These are phyloP conservation scores for Acanthococcus lagerstroemiae DNA, from an alignment of 2,888 invertebrate species.

Conservation along the genomic window DNA sequence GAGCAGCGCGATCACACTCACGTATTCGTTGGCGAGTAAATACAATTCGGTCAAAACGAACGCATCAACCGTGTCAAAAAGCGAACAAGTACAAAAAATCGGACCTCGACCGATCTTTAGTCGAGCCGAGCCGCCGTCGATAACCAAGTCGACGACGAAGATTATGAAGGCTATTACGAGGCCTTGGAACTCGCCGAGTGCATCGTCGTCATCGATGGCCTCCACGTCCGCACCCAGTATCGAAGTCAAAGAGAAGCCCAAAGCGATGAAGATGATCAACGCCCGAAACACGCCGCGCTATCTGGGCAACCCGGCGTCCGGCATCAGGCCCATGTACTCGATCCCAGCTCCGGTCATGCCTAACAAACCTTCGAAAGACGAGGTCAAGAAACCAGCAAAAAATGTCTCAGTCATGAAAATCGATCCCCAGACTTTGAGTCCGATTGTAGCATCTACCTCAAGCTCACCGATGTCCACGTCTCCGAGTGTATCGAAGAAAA, in stretches of 20 bases:
- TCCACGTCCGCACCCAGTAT: neutral
- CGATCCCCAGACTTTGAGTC: constrained; percentile 51
- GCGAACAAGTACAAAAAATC: neutral
- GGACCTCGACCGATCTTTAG: neutral
- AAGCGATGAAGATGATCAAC: constrained; percentile 47
- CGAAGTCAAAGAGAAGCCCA: neutral
- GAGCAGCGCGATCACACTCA: neutral
- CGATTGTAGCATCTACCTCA: constrained; percentile 40
- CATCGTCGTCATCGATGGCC: neutral
- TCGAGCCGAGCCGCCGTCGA: neutral
- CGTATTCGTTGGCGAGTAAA: neutral
- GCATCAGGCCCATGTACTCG: constrained; percentile 52
- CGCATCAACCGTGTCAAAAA: neutral
- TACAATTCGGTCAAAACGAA: neutral
- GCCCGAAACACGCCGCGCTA: constrained; percentile 49
- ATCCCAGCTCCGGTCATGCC: too few species aligned
- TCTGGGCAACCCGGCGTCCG: constrained; percentile 50
- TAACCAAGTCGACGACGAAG: neutral
- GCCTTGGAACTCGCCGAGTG: constrained; percentile 1
- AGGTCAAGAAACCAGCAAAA: neutral
- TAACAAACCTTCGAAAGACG: neutral
- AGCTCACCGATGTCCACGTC: neutral
- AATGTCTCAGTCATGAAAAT: constrained; percentile 39
- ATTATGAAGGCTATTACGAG: constrained; percentile 2
- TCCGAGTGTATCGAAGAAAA: neutral